These are phyloP conservation scores for Morinoia aosen DNA, from an alignment of 2,888 invertebrate genomes.

Conservation along the genomic window DNA sequence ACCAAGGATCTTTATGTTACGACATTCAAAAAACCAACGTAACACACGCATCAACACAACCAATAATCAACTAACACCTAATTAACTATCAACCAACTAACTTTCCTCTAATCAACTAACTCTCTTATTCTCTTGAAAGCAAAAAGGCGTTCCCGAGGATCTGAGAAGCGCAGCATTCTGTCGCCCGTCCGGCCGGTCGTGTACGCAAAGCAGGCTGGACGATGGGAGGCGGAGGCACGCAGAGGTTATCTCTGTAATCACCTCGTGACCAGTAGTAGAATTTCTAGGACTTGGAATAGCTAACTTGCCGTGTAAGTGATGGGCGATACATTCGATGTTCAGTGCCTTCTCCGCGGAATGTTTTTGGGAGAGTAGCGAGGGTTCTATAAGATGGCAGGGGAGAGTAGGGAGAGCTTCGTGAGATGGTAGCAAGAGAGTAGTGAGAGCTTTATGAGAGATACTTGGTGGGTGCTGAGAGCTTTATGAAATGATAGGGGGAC, in stretches of 20 bases:
- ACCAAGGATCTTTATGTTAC: too few relatives aligned
- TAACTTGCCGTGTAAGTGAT: conserved; percentile 49
- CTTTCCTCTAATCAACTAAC: too few relatives aligned
- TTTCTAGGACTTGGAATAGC: conserved; percentile 45
- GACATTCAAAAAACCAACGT: too few relatives aligned
- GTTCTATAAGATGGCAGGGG: not conserved
- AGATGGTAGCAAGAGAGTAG: too few relatives aligned
- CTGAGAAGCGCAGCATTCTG: not conserved
- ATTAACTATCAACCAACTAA: too few relatives aligned
- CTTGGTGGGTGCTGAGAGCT: too few relatives aligned
- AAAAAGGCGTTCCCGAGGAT: not conserved
- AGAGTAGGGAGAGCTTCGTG: too few relatives aligned
- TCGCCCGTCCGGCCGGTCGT: not conserved
- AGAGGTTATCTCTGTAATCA: conserved; percentile 30
- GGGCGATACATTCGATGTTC: conserved; percentile 42
- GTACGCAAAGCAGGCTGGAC: not conserved
- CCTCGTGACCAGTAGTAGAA: conserved; percentile 42
- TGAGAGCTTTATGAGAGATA: too few relatives aligned
- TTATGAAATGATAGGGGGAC: too few relatives aligned
- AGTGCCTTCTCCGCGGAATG: not conserved
- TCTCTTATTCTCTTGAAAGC: too few relatives aligned
- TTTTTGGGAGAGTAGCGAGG: not conserved
- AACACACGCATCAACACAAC: too few relatives aligned
- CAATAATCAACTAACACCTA: too few relatives aligned
- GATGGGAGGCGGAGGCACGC: not conserved